Base-by-base conservation (phyloP, 1,140 invertebrate species). In the Drosophila yakuba region DNA sequence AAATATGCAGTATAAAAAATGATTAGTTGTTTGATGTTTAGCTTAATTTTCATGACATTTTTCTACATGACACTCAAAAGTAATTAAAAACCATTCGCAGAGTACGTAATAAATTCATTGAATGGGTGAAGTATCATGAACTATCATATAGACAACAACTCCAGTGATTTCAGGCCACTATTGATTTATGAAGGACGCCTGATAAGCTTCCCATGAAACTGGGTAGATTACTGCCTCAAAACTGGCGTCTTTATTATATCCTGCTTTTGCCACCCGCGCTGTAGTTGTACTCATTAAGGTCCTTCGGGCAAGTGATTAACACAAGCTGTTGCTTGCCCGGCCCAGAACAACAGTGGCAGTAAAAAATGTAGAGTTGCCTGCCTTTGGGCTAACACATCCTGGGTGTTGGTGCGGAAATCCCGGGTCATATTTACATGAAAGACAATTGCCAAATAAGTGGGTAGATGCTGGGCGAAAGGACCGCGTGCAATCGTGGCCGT, bases 241-340 rank as follows among this genome's bases (percentile, higher is more conserved):
- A 38, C 23, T 41, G 39, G 28, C 11, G 45, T n/a, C 58, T 11
- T 43, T 44, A 20, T 35, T 38, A 38, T 15, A 15, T 59, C 32
- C 8, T 14, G 36, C 41, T 73, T 63, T 59, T 45, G 45, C 25
- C 5, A 7, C 64, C 58, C 63, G 43, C 68, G 45, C 35, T 38
- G 45, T 50, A 64, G 64, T 64, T 78, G 73, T 76, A 78, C 83
- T 88, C 82, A 86, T 86, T 86, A 86, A 86, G 74, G 61, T 54
- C 83, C 86, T 88, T 86, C 76, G 78, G 82, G 64, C 64, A 45
- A 78, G 82, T 78, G 68, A 86, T 85, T 86, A 85, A 85, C 82
- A 85, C 82, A 85, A 85, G 82, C 82, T 85, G 82, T 74, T 81
- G 74, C 81, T 62, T 69, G 57, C 60, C 38, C 25, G n/a, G 12